Conservation (phyloP, 2,888 invertebrate genomes). For the Cinara cedri region DNA sequence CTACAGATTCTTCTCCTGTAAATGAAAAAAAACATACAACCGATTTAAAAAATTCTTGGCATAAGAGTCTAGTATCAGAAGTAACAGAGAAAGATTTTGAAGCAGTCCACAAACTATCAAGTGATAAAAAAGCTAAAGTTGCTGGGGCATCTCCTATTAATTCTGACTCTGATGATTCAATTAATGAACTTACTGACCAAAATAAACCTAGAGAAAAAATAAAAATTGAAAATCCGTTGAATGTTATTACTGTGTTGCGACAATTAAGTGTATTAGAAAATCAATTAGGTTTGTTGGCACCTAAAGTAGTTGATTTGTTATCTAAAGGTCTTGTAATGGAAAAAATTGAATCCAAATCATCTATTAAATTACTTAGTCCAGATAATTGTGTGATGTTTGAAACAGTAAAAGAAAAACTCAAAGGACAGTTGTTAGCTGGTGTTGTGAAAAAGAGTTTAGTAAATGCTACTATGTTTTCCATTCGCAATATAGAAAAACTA, state of each 20-base stretch:
- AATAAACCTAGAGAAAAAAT: constrained; percentile 57
- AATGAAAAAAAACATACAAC: constrained; percentile 21
- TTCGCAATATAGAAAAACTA: constrained; percentile 77
- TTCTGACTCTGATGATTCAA: constrained; percentile 58
- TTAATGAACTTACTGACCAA: constrained; percentile 59
- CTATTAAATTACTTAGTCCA: constrained; percentile 75
- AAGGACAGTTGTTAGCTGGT: constrained; percentile 77
- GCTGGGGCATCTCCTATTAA: constrained; percentile 46
- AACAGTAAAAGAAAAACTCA: constrained; percentile 84
- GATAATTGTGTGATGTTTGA: constrained; percentile 79
- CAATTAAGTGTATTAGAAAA: constrained; percentile 81
- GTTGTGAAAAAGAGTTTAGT: constrained; percentile 71
- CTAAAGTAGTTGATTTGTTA: constrained; percentile 78
- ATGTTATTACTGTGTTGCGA: constrained; percentile 73
- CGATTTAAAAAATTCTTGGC: constrained; percentile 15
- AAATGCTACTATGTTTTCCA: constrained; percentile 75
- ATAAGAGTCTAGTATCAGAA: constrained; percentile 62
- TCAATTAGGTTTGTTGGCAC: constrained; percentile 82
- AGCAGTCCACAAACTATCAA: not conserved
- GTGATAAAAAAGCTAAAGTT: constrained; percentile 39
- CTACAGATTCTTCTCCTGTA: constrained; percentile 23
- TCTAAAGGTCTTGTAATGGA: constrained; percentile 79
- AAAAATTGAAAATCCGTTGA: constrained; percentile 58
- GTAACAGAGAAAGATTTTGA: constrained; percentile 63
- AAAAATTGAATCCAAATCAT: constrained; percentile 74